These are phyloP conservation scores for Molossus molossus DNA, from an alignment of 2,797 vertebrate species.

Conservation along the genomic window DNA sequence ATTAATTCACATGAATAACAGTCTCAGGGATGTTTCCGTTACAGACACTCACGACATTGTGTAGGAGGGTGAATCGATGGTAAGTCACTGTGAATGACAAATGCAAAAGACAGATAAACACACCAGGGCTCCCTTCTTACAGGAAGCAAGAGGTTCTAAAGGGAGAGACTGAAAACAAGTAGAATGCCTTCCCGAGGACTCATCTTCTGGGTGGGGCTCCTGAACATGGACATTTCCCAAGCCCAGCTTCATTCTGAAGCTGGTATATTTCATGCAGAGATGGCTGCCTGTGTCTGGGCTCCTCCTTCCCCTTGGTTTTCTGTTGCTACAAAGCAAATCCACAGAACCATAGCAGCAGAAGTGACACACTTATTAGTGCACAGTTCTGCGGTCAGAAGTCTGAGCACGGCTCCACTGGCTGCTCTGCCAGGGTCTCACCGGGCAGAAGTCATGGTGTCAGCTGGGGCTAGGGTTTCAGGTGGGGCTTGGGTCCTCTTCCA, in stretches of 20 bases:
- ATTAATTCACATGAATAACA: not conserved
- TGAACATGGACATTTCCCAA: not conserved
- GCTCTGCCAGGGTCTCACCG: not conserved
- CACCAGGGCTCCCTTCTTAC: not conserved
- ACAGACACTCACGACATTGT: not conserved
- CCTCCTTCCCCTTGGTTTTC: not conserved
- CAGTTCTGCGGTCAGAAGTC: not conserved
- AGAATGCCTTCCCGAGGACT: not conserved
- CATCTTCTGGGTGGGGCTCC: not conserved
- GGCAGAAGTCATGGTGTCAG: not conserved
- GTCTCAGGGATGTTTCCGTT: not conserved
- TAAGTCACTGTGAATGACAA: not conserved
- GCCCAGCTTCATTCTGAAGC: not conserved
- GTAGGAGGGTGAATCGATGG: not conserved
- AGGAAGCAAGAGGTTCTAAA: not conserved
- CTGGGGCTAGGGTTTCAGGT: not conserved
- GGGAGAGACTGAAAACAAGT: not conserved
- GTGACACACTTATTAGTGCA: not conserved
- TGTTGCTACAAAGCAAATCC: not conserved
- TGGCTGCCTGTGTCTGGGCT: not conserved
- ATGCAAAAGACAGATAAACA: not conserved
- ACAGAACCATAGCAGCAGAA: not conserved
- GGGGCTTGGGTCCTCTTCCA: not conserved
- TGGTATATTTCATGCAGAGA: not conserved
- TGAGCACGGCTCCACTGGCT: not conserved